Base-by-base conservation (phyloP, 2,888 invertebrate species). In the Erpobdella octoculata region DNA sequence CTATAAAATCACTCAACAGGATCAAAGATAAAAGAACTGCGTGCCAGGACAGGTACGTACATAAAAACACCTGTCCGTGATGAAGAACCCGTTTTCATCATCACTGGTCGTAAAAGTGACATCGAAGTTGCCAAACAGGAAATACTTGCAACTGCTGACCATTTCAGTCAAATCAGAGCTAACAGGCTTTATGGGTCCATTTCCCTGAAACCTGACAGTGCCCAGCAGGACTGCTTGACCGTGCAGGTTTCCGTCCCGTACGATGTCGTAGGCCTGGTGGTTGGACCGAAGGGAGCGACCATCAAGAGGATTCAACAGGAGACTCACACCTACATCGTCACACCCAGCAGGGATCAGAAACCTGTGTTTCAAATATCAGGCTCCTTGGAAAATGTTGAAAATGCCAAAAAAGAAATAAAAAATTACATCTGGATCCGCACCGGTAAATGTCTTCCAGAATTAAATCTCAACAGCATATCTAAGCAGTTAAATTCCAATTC, bases 291-390 rank as follows among this genome's bases (percentile, higher is more conserved):
- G 84, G 98, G 98, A 71, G 96, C 96, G 71, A 98, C 97, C 77
- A 97, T 98, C 85, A 98, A 98, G 86, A 89, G 96, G 82, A 98
- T 98, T 84, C 97, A 98, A 84, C 97, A 98, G 85, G 93, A 94
- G 83, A 97, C 96, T 71, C 93, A 95, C 86, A 97, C 97, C 9
- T 97, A 97, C 87, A 97, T 97, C 83, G 94, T 97, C 77, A 97
- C 97, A 33, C 96, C 97, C 9, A 93, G 93, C 75, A 89, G 97
- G 73, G 97, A 98, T 84, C 94, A 95, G 86, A 96, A 98, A 84
- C 97, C 98, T 15, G 93, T 97, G 66, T 98, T 98, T 85, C 96
- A 97, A 85, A 94, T 97, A 72, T 95, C 95, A 37, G 97, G 97
- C 0, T 86, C 95, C 80, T 93, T 95, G 2, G 94, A 95, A 80